These are phyloP conservation scores for Talpa occidentalis DNA, from an alignment of 2,113 vertebrate genomes.

Conservation along the genomic window DNA sequence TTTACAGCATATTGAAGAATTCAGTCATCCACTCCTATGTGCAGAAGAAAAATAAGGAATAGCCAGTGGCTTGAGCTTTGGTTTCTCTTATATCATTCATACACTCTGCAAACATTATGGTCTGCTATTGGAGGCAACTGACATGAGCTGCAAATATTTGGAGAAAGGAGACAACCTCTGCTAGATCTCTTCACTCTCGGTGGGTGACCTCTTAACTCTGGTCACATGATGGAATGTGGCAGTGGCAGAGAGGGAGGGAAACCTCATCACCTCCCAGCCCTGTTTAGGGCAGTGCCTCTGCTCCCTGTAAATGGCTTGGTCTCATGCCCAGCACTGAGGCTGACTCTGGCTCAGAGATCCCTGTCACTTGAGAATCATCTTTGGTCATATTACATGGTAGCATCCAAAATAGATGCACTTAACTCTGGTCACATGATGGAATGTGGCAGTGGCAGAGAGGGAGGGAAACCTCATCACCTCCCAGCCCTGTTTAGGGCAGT, in stretches of 20 bases:
- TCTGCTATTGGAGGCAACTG: background rate
- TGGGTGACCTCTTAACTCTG: background rate
- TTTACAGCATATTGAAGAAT: slow-evolving; percentile 37
- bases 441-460: background rate
- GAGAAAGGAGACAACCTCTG: background rate
- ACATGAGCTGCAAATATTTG: background rate
- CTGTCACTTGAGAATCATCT: background rate
- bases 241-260: background rate
- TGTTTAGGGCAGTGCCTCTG: background rate
- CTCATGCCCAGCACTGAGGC: background rate
- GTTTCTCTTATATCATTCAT: background rate
- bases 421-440: background rate
- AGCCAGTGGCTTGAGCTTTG: background rate
- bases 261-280: background rate
- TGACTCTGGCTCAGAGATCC: background rate
- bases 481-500: background rate
- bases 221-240: background rate
- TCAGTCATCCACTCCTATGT: background rate
- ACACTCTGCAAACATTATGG: slow-evolving; percentile 10
- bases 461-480: background rate
- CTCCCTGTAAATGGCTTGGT: background rate
- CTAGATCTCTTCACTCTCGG: background rate
- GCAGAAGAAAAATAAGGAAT: slow-evolving; percentile 13
- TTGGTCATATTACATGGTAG: too few relatives aligned
- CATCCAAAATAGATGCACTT: too few relatives aligned